A percentile compares a stretch with the other conserved stretches of the same genome.
Evolutionary conservation across 2,888 invertebrate genomes (phyloP).

Genomic region (Auanema freiburgensis): DNA sequence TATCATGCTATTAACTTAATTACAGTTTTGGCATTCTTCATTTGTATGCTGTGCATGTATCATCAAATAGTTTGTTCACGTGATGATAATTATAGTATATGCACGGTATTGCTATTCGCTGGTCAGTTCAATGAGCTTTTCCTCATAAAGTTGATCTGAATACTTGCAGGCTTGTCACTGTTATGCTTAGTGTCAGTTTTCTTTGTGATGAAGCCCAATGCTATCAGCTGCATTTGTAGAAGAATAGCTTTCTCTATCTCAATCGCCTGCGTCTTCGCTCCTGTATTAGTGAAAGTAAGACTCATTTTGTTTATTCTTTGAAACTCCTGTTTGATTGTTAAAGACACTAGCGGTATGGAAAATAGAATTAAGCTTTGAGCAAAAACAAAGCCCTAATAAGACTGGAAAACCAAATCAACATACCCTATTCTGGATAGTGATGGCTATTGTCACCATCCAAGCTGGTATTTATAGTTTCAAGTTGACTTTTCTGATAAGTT

Average conservation of each 20-base stretch:
- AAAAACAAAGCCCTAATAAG: neutral
- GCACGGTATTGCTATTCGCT: conserved; percentile 43
- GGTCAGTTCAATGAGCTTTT: conserved; percentile 19
- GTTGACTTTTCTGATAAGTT: too few species aligned
- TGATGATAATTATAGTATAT: conserved; percentile 45
- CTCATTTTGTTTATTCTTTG: neutral
- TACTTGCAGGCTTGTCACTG: conserved; percentile 32
- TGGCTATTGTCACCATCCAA: conserved; percentile 29
- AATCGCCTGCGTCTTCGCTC: conserved; percentile 44
- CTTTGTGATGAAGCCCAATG: conserved; percentile 52
- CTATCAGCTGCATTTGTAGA: conserved; percentile 44
- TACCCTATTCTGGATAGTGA: conserved; percentile 22
- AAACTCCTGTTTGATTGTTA: neutral
- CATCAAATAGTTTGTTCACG: conserved; percentile 42
- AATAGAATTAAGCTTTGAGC: neutral
- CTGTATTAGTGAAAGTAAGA: conserved; percentile 48
- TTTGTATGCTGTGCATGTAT: conserved; percentile 55
- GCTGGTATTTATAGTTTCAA: conserved; percentile 16
- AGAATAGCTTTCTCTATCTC: conserved; percentile 47
- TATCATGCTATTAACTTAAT: neutral
- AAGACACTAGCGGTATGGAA: conserved; percentile 1
- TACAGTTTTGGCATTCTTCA: conserved; percentile 39
- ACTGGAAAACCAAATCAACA: neutral
- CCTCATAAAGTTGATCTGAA: neutral
- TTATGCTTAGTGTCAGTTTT: conserved; percentile 47